Evolutionary conservation across 2,797 vertebrate genomes (phyloP).

Genomic region (Moxostoma hubbsi): DNA sequence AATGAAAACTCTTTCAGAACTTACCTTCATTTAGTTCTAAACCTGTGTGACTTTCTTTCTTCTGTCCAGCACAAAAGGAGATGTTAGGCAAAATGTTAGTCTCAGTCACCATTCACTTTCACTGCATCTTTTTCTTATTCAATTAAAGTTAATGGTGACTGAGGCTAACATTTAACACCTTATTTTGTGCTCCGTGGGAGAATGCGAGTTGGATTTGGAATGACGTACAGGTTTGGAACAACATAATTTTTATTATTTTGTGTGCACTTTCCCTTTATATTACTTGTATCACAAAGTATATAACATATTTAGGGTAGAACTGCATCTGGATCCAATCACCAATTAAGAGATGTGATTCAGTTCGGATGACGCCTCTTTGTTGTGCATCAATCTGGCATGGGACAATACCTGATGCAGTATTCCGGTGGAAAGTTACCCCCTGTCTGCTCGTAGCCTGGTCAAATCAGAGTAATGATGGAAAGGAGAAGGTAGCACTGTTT

Average conservation of each 20-base stretch:
- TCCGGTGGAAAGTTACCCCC: conserved; percentile 20
- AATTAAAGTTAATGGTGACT: no score
- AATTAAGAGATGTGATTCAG: not conserved
- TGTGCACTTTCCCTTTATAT: no score
- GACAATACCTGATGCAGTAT: conserved; percentile 7
- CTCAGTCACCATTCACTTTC: not conserved
- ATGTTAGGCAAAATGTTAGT: no score
- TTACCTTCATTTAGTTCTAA: no score
- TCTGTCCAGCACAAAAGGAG: no score
- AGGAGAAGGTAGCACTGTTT: conserved; percentile 63
- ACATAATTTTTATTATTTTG: no score
- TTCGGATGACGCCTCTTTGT: conserved; percentile 10
- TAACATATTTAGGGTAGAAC: no score
- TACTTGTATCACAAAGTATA: no score
- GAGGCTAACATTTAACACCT: not conserved
- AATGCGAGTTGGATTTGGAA: no score
- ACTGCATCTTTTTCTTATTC: not conserved
- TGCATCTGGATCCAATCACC: not conserved
- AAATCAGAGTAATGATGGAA: conserved; percentile 74
- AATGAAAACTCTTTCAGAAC: no score
- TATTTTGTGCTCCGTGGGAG: not conserved
- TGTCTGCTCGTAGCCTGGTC: conserved; percentile 63
- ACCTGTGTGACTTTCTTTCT: no score
- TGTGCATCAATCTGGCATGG: not conserved
- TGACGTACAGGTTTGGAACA: no score